These are phyloP conservation scores for Nomada flava DNA, from an alignment of 2,888 invertebrate genomes.

Conservation along the genomic window DNA sequence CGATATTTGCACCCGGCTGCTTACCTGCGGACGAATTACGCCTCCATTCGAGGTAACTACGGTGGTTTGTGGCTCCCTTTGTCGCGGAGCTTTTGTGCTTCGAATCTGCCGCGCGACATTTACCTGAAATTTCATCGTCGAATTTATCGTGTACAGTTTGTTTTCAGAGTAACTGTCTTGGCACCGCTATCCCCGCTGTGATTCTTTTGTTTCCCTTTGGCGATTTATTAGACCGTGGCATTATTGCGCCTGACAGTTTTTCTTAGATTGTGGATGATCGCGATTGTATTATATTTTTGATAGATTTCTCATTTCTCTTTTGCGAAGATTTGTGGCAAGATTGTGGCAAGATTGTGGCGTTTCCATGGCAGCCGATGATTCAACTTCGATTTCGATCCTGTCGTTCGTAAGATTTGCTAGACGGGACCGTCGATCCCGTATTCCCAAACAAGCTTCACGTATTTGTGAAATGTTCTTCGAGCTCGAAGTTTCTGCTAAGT, in stretches of 20 bases:
- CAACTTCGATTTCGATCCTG: neutral
- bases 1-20: conserved; percentile 56
- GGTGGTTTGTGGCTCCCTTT: conserved; percentile 26
- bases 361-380: too few species aligned
- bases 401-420: too few species aligned
- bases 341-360: too few species aligned
- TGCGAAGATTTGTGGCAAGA: too few species aligned
- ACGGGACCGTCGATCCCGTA: neutral
- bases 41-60: conserved; percentile 39
- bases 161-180: conserved; percentile 25
- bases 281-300: neutral
- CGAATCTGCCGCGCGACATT: conserved; percentile 25
- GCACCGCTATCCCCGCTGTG: neutral
- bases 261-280: neutral
- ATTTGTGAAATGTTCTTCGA: neutral
- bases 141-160: conserved; percentile 20
- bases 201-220: neutral
- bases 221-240: neutral
- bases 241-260: neutral
- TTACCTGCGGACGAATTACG: conserved; percentile 40
- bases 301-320: neutral
- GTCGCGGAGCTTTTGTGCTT: conserved; percentile 28
- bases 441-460: neutral
- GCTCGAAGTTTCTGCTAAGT: neutral
- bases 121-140: conserved; percentile 38